Evolutionary conservation across 2,888 invertebrate species (phyloP), one percentile per base, ranked within the genome.

Genomic region (Pediacus dermestoides): DNA sequence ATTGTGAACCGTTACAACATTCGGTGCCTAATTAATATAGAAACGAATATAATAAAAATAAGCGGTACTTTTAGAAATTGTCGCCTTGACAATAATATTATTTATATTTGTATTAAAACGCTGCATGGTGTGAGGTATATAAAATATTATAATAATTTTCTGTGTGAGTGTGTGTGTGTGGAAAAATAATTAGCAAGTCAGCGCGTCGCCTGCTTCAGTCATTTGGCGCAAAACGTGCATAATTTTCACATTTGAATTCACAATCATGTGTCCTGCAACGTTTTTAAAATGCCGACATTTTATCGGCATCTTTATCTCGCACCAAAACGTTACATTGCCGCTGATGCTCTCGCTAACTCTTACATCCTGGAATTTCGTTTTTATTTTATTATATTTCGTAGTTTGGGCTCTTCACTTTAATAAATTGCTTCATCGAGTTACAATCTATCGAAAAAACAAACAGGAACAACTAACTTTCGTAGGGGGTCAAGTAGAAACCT

Each of bases 201-300:
- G 42, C 52, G 48, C 57, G 56, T 54, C 52, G 48, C 49, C 50
- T 41, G 46, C 48, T 46, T 44, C 51, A 53, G 53, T 60, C 56
- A 58, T 61, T 62, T 60, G 53, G 55, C 57, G 50, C 59, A 58
- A 53, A 58, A 55, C 50, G 53, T 57, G 65, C 61, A 65, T 65
- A 65, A 64, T 64, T 62, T 65, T 65, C 63, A 48, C 64, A 64
- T 65, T 63, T 64, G 58, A 59, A 65, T 65, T 58, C 64, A 60
- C 55, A 50, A 57, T 58, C 53, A 55, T 50, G 57, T 58, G 57
- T 60, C 57, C 60, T 59, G 60, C 56, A 50, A 38, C 39, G 48
- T 42, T 51, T 52, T 46, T 46, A 41, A 34, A 34, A 42, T 48
- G 52, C 54, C 54, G 54, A 48, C 50, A 34, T 23, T 16, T 30